Evolutionary conservation across 2,113 vertebrate genomes (phyloP), one percentile per base, ranked within the genome.

Genomic region (Polypterus senegalus): DNA sequence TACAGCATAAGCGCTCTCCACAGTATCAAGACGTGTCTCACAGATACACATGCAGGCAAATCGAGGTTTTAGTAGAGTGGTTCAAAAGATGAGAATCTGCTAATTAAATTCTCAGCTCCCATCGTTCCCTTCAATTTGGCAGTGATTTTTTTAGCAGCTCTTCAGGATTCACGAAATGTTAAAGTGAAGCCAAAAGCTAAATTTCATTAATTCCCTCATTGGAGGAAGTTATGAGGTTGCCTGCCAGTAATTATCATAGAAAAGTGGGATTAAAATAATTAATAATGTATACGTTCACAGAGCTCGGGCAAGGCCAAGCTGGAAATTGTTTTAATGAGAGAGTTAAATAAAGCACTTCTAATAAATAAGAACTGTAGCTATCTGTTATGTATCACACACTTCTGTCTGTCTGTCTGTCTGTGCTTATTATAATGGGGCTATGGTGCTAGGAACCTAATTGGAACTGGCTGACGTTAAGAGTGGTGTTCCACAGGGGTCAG

Each of bases 181-280:
- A 57, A 44, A 57, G 56, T 44, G 27, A 57, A 57, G 27, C 27
- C 56, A 57, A 8, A 44, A 44, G 56, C 56, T 57, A 57, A 57
- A 57, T 9, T 57, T 57, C 9, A 57, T 57, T 57, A 57, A 57
- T 43, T 57, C 27, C 56, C 46, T 27, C 27, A 27, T 57, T 27
- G 27, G 27, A 9, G 46, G 44, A 53, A 54, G 46, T 49, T 46
- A 51, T 47, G 48, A 48, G 60, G 43, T 44, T 54, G n/a, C 43
- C 60, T 58, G 60, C 27, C 58, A 48, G 47, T 62, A 55, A 66
- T 62, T 57, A 53, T 10, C 43, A n/a, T 27, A 9, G 55, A 66
- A 45, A 27, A 59, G 46, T 47, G 47, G 45, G 10, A 64, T 57
- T 59, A 59, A 2, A 48, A 62, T 49, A 48, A 49, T 9, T 54